Evolutionary conservation across 2,888 invertebrate genomes (phyloP), one percentile per base, ranked within the genome.

Genomic region (Hypsopygia costalis): DNA sequence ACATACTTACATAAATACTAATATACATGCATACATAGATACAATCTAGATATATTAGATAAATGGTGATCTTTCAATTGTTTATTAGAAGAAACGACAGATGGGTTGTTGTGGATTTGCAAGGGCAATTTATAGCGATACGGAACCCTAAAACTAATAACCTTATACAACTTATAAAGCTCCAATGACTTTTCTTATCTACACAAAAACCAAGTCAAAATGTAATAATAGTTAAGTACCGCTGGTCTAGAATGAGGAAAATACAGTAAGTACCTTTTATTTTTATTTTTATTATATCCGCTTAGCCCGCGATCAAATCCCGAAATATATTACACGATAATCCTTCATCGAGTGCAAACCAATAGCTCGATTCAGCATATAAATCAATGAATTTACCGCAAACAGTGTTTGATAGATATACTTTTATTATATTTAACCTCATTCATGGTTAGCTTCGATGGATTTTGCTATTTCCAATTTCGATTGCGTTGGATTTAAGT

Each of bases 311-410:
- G 36, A 31, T 37, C 30, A 37, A 31, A 37, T 37, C 36, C 36
- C 36, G 21, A 37, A 36, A 37, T 37, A 37, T 37, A 37, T 37
- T 37, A 37, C 36, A 37, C 21, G 30, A 37, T 37, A 37, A 37
- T 37, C 36, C 36, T 36, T 36, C 36, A 37, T 30, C 31, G 36
- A 37, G 30, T 37, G 36, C 36, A 37, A 30, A 30, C 36, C 36
- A 37, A 37, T 37, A 30, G 36, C 30, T 30, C 25, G 25, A 37
- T 37, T 37, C 36, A 30, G 36, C 36, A 37, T 37, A 37, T 37
- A 37, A 37, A 37, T 37, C 30, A 37, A 37, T 37, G 36, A 37
- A 37, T 37, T 37, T 37, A 30, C 36, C 30, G 36, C 36, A 37
- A 37, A 37, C 36, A 37, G 29, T 37, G 36, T 37, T 37, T 37